Conservation (phyloP, 2,888 invertebrate species). For the Andrena chrysosceles region DNA sequence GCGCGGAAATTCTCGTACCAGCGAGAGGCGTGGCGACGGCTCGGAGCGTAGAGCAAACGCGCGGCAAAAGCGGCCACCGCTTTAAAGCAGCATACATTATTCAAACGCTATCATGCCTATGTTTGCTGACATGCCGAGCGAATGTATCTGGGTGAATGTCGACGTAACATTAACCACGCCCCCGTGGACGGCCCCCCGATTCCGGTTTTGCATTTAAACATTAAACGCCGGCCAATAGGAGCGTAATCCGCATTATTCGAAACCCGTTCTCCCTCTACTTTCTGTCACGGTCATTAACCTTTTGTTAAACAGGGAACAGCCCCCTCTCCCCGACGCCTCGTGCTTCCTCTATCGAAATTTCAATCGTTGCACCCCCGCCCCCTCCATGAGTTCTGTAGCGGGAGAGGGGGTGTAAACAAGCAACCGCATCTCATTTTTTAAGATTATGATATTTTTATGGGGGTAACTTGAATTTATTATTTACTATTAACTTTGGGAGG, state of each 20-base stretch:
- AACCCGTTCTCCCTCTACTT: conserved; percentile 44
- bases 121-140: conserved; percentile 79
- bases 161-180: conserved; percentile 79
- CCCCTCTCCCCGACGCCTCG: background rate
- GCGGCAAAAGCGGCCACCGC: conserved; percentile 68
- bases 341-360: conserved; percentile 9
- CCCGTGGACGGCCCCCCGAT: conserved; percentile 75
- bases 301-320: conserved; percentile 51
- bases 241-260: conserved; percentile 55
- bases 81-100: conserved; percentile 82
- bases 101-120: conserved; percentile 80
- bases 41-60: conserved; percentile 47
- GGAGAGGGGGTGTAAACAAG: background rate
- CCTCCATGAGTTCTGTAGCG: background rate
- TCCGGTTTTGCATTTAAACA: conserved; percentile 80
- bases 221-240: conserved; percentile 69
- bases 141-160: conserved; percentile 80
- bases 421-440: background rate
- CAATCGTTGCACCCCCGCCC: conserved; percentile 17
- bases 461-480: background rate
- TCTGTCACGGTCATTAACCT: conserved; percentile 63
- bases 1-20: conserved; percentile 17
- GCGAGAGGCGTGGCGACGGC: conserved; percentile 69
- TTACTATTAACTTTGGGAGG: too few species aligned
- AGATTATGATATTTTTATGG: too few species aligned